Percentiles rank a stretch among this genome's conserved stretches.
phyloP scores from a whole-genome alignment of 1,140 invertebrate genomes.

The Druon quercuslanigerum region DNA sequence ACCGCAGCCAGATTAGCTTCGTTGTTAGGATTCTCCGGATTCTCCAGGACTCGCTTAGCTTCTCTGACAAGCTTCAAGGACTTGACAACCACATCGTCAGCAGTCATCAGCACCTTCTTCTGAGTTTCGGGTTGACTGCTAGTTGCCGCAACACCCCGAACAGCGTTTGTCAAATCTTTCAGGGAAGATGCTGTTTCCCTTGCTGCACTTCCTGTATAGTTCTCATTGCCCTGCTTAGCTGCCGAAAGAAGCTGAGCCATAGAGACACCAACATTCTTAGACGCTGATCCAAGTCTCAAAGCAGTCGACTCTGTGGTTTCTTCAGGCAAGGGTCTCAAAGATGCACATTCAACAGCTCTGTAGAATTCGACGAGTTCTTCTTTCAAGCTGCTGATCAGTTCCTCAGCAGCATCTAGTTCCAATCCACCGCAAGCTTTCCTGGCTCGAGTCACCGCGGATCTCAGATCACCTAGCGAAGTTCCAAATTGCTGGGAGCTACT shows the following conservation, averaged over 20 bases:
- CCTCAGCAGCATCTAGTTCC: conserved; percentile 89
- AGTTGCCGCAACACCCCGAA: conserved; percentile 83
- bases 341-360: conserved; percentile 81
- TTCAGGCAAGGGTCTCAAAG: conserved; percentile 88
- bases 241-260: conserved; percentile 91
- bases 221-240: conserved; percentile 88
- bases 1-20: conserved; percentile 79
- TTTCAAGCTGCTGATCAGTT: conserved; percentile 87
- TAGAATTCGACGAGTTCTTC: conserved; percentile 89
- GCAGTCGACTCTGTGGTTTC: conserved; percentile 88
- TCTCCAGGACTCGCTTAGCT: conserved; percentile 81
- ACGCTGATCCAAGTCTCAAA: conserved; percentile 82
- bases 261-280: conserved; percentile 78
- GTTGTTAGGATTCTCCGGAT: conserved; percentile 78
- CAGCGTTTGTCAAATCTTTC: conserved; percentile 82
- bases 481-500: conserved; percentile 86
- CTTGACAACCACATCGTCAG: conserved; percentile 86
- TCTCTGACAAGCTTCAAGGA: conserved; percentile 87
- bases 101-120: conserved; percentile 82
- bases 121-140: conserved; percentile 80
- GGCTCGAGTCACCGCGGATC: conserved; percentile 88
- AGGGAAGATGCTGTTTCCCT: conserved; percentile 87
- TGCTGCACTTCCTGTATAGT: conserved; percentile 88
- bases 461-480: conserved; percentile 85
- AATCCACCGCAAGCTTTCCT: conserved; percentile 92